Conservation (phyloP, 2,797 vertebrate species). For the Lacerta bilineata region DNA sequence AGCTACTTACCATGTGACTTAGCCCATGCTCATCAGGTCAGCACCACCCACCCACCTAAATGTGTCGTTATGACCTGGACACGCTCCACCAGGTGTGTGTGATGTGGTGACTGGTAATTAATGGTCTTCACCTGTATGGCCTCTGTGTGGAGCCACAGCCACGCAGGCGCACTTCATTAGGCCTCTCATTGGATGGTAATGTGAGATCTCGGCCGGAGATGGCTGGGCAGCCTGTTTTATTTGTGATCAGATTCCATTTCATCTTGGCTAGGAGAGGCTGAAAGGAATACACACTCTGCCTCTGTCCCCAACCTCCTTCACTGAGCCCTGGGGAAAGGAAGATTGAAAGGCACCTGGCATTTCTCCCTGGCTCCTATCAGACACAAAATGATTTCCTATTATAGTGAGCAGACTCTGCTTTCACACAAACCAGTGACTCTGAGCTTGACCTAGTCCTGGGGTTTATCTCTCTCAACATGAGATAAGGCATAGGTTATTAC, state of each 20-base stretch:
- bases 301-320: neutral
- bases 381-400: slow-evolving; percentile 38
- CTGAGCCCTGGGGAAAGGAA: slow-evolving; percentile 40
- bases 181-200: neutral
- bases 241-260: neutral
- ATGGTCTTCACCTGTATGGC: neutral
- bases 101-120: neutral
- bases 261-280: fast-evolving
- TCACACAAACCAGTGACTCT: neutral
- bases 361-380: slow-evolving; percentile 40
- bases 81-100: neutral
- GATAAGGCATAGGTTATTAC: slow-evolving; percentile 27
- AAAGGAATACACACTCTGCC: slow-evolving; percentile 16
- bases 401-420: slow-evolving; percentile 27
- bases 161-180: neutral
- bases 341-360: neutral
- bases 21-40: neutral
- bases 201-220: neutral
- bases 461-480: slow-evolving; percentile 34
- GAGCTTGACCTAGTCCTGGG: neutral
- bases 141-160: neutral
- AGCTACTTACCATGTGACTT: neutral
- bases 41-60: neutral
- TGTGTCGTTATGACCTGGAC: neutral
- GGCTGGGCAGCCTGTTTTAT: neutral